These are phyloP conservation scores for Nothocercus nigrocapillus DNA, from an alignment of 2,113 vertebrate species.

Conservation along the genomic window DNA sequence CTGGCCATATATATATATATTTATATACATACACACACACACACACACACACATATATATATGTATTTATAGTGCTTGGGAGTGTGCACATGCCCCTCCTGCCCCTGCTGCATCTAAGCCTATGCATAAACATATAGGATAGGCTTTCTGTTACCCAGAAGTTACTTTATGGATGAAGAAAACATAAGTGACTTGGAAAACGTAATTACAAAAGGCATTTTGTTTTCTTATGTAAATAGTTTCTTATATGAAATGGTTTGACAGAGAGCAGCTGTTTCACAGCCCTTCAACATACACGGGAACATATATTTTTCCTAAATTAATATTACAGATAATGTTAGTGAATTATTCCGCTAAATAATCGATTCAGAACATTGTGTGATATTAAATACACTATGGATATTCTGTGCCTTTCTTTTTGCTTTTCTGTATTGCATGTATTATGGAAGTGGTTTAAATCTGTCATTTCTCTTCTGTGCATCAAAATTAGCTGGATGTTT, in stretches of 20 bases:
- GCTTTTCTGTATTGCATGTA: constrained; percentile 39
- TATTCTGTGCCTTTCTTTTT: constrained; percentile 67
- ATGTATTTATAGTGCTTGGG: too few relatives aligned
- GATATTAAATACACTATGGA: constrained; percentile 45
- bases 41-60: too few relatives aligned
- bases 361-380: constrained; percentile 65
- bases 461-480: constrained; percentile 6
- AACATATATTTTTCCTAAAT: constrained; percentile 68
- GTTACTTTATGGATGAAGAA: constrained; percentile 40
- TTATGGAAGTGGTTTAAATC: constrained; percentile 30
- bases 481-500: constrained; percentile 6
- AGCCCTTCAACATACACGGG: constrained; percentile 58
- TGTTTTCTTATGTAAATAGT: background rate
- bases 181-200: constrained; percentile 4
- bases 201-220: constrained; percentile 38
- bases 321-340: constrained; percentile 72
- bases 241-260: constrained; percentile 47
- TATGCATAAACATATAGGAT: background rate
- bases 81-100: too few relatives aligned
- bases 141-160: constrained; percentile 40
- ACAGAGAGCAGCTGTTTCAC: constrained; percentile 62
- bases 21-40: too few relatives aligned
- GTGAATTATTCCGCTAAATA: constrained; percentile 71
- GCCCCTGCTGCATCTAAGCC: background rate
- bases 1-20: background rate